Evolutionary conservation across 2,113 vertebrate genomes (phyloP).

Genomic region (Mormyrus iriodes): DNA sequence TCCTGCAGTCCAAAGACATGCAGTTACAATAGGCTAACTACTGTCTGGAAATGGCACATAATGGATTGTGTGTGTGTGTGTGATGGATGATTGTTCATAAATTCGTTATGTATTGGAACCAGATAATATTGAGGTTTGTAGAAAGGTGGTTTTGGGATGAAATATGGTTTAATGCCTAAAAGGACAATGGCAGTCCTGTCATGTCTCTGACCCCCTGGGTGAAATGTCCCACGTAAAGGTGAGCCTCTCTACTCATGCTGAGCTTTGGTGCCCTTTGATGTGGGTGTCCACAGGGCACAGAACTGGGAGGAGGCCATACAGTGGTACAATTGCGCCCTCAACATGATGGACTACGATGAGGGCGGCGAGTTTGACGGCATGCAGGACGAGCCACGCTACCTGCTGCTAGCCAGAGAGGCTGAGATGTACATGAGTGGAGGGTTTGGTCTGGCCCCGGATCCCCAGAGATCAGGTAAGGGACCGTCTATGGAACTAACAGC

Average conservation of each 20-base stretch:
- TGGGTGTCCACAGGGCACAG: slow-evolving; percentile 54
- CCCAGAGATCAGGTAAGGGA: slow-evolving; percentile 75
- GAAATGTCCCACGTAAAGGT: not conserved
- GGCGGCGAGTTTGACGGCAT: slow-evolving; percentile 89
- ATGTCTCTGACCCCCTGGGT: not conserved
- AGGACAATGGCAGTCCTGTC: not conserved
- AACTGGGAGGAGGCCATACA: slow-evolving; percentile 78
- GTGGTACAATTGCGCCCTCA: slow-evolving; percentile 78
- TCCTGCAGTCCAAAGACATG: not conserved
- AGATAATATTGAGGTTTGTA: not conserved
- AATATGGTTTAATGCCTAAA: not conserved
- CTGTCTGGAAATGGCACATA: too few relatives aligned
- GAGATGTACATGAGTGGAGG: slow-evolving; percentile 80
- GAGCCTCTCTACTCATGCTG: not conserved
- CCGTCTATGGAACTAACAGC: not conserved
- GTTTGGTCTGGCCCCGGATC: slow-evolving; percentile 64
- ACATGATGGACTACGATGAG: slow-evolving; percentile 85
- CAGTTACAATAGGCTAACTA: not conserved
- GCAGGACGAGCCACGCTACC: slow-evolving; percentile 79
- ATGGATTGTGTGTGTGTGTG: too few relatives aligned
- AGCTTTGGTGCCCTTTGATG: not conserved
- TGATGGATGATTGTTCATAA: not conserved
- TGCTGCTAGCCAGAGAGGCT: slow-evolving; percentile 81
- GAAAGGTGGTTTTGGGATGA: not conserved
- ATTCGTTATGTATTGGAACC: not conserved